phyloP scores from a whole-genome alignment of 2,113 vertebrate genomes.

The Psephotus haematonotus region DNA sequence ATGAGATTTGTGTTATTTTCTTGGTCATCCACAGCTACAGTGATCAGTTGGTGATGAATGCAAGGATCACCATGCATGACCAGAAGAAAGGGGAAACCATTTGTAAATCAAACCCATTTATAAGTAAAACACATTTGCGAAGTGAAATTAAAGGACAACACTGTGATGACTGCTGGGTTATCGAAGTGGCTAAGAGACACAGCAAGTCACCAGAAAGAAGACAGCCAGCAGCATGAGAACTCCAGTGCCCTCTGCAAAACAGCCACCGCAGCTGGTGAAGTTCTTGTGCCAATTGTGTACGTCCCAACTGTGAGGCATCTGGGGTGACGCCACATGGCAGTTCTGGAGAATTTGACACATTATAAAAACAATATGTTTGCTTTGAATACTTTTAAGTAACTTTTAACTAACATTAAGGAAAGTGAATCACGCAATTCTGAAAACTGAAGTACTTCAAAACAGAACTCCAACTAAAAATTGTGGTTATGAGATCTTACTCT shows the following conservation, averaged over 20 bases:
- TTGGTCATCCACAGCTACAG: not conserved
- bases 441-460: not conserved
- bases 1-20: not conserved
- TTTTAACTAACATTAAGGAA: not conserved
- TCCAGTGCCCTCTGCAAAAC: not conserved
- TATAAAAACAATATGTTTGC: not conserved
- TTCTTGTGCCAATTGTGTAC: accelerated
- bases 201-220: not conserved
- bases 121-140: not conserved
- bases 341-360: not conserved
- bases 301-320: accelerated
- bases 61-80: accelerated
- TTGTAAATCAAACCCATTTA: not conserved
- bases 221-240: not conserved
- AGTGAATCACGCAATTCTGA: not conserved
- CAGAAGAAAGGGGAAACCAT: not conserved
- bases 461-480: not conserved
- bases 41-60: not conserved
- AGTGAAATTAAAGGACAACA: not conserved
- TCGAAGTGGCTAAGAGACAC: not conserved
- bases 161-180: not conserved
- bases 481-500: not conserved
- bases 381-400: not conserved
- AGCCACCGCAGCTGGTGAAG: not conserved
- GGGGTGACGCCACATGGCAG: not conserved